A percentile compares a stretch with the other conserved stretches of the same genome.
These are phyloP conservation scores for Tetramorium alpestre DNA, from an alignment of 1,140 invertebrate genomes.

Conservation along the genomic window DNA sequence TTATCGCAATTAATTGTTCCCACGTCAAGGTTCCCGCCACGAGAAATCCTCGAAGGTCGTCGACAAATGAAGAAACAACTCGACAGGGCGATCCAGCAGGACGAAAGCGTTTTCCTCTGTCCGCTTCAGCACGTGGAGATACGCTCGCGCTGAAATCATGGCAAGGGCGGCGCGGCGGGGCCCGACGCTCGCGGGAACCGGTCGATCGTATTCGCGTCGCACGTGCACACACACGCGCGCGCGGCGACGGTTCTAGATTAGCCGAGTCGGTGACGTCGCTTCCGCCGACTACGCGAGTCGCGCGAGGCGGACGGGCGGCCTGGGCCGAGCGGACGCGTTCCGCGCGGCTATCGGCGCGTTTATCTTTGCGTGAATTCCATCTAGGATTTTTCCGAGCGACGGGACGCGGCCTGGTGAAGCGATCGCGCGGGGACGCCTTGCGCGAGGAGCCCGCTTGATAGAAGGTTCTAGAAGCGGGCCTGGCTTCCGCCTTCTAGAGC, in stretches of 20 bases:
- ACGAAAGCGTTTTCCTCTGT: background rate
- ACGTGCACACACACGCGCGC: background rate
- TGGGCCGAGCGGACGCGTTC: background rate
- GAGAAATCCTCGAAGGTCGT: background rate
- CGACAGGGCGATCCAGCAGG: background rate
- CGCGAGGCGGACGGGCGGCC: background rate
- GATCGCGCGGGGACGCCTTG: background rate
- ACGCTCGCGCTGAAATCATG: background rate
- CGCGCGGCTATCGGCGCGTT: background rate
- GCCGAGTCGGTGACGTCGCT: slow-evolving; percentile 1
- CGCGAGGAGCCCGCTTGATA: slow-evolving; percentile 17
- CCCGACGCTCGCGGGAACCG: background rate
- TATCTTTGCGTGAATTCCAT: background rate
- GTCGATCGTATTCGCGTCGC: background rate
- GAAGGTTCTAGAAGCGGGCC: slow-evolving; percentile 74
- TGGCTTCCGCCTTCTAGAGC: slow-evolving; percentile 63
- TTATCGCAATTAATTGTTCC: too few relatives aligned
- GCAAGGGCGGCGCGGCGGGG: background rate
- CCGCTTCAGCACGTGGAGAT: background rate
- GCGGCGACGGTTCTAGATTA: slow-evolving; percentile 74
- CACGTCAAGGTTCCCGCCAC: background rate
- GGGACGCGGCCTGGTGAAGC: too few relatives aligned
- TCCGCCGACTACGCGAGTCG: slow-evolving; percentile 56
- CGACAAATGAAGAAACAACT: background rate
- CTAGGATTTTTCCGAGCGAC: background rate